phyloP scores from a whole-genome alignment of 35 echinoderm and acorn worm genomes.

The Amphiura filiformis region DNA sequence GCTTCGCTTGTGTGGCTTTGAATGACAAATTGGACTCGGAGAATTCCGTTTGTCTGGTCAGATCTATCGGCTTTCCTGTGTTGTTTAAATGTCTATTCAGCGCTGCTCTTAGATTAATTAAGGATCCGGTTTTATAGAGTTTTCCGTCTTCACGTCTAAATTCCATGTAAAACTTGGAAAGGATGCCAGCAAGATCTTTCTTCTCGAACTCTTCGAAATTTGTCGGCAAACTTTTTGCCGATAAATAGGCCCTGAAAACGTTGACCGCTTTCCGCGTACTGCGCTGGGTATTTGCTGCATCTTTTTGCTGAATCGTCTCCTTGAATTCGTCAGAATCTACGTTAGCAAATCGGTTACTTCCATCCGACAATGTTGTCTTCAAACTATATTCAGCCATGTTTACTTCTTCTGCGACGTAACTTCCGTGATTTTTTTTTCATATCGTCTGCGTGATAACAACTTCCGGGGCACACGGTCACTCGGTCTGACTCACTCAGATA shows the following conservation, averaged over 20 bases:
- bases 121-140: background rate
- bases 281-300: background rate
- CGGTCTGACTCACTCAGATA: no score
- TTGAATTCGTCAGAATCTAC: background rate
- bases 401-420: no score
- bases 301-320: background rate
- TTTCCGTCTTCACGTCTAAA: background rate
- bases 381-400: no score
- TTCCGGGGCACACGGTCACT: no score
- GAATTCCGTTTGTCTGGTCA: background rate
- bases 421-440: no score
- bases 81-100: background rate
- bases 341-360: background rate
- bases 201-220: no score
- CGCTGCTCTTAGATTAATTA: background rate
- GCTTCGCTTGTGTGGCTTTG: background rate
- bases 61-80: background rate
- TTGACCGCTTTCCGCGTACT: background rate
- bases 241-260: background rate
- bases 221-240: background rate
- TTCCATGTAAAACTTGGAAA: background rate
- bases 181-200: background rate
- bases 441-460: no score
- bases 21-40: background rate
- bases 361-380: no score